These are phyloP conservation scores for Octodon degus DNA, from an alignment of 2,113 vertebrate species.

Conservation along the genomic window DNA sequence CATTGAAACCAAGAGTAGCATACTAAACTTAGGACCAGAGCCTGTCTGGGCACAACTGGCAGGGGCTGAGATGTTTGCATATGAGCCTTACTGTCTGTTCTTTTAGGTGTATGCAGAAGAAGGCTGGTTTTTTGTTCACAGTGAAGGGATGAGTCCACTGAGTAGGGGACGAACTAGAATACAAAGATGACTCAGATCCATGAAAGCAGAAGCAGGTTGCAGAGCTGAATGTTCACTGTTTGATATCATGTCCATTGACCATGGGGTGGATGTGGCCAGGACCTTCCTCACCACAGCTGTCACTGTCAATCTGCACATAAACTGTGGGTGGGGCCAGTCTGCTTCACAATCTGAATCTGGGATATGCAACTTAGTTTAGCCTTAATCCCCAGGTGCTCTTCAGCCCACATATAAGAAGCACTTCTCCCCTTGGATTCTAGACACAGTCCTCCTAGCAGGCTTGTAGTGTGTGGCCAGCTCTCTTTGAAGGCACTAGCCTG, in stretches of 20 bases:
- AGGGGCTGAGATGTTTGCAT: neutral
- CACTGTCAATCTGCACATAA: neutral
- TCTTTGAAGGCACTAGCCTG: neutral
- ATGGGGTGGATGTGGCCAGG: too few species aligned
- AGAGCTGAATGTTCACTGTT: neutral
- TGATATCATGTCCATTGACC: neutral
- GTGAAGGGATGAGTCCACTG: neutral
- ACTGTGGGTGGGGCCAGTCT: neutral
- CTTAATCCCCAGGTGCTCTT: neutral
- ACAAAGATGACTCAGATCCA: neutral
- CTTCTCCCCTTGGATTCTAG: neutral
- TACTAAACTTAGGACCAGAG: neutral
- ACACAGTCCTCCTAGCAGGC: neutral
- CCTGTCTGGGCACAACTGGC: accelerated
- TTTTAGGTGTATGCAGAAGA: neutral
- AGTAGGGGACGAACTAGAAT: neutral
- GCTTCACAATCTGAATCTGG: neutral
- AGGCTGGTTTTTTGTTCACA: neutral
- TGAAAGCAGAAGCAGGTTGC: neutral
- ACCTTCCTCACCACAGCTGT: neutral
- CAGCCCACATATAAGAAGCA: neutral
- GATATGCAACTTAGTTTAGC: neutral
- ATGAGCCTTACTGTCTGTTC: neutral
- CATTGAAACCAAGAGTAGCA: neutral
- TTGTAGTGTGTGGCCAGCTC: neutral